Percentiles rank a stretch among this genome's conserved stretches.
These are phyloP conservation scores for Tillus elongatus DNA, from an alignment of 2,888 invertebrate genomes.

Conservation along the genomic window DNA sequence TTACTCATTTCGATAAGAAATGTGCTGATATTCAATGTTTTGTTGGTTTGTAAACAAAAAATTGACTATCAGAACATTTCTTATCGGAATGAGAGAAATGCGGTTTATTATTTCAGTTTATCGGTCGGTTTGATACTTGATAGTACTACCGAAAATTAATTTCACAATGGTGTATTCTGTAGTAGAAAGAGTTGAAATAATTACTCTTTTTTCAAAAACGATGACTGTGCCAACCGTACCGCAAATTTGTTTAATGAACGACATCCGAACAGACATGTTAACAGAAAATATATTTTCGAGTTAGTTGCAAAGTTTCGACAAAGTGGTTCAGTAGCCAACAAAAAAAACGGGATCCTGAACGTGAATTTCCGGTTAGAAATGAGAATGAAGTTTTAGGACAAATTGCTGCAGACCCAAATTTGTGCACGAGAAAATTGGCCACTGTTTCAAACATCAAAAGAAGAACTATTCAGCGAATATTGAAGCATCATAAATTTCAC, in stretches of 20 bases:
- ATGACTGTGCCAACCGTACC: not conserved
- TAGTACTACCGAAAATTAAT: no score
- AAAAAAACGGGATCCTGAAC: slow-evolving; percentile 1
- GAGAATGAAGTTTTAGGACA: slow-evolving; percentile 2
- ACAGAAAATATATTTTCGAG: not conserved
- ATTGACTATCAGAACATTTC: no score
- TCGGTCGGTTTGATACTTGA: no score
- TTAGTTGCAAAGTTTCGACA: slow-evolving; percentile 1
- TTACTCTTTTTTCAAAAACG: not conserved
- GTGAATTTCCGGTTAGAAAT: not conserved
- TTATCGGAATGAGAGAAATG: no score
- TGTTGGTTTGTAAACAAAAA: no score
- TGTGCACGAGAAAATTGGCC: slow-evolving; percentile 3
- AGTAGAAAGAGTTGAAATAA: not conserved
- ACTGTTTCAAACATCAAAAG: not conserved
- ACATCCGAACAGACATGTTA: slow-evolving; percentile 1
- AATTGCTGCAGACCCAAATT: slow-evolving; percentile 1
- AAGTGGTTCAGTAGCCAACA: not conserved
- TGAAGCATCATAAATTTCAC: slow-evolving; percentile 17
- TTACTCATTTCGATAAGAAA: no score
- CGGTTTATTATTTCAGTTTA: no score
- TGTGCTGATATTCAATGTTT: no score
- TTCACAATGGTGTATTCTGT: not conserved
- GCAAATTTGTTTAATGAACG: not conserved
- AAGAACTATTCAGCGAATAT: not conserved